phyloP scores from a whole-genome alignment of 2,113 vertebrate species.

The Proteles cristata region DNA sequence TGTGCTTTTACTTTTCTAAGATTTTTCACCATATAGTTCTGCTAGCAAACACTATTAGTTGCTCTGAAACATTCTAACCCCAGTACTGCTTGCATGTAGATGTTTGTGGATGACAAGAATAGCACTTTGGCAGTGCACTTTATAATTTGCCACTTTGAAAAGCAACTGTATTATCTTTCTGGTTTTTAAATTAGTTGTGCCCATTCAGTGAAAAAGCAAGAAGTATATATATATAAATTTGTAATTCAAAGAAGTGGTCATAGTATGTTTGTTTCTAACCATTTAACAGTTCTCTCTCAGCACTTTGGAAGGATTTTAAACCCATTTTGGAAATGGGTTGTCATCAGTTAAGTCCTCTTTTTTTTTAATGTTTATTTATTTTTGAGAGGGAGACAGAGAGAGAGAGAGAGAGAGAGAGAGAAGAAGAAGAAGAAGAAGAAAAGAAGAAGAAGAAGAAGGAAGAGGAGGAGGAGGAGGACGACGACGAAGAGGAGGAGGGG shows the following conservation, averaged over 20 bases:
- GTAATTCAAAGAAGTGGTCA: constrained; percentile 48
- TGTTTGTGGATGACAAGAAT: constrained; percentile 46
- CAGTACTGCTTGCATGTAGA: constrained; percentile 30
- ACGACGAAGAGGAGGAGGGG: too few species aligned
- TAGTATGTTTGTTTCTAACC: constrained; percentile 42
- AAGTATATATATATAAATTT: constrained; percentile 41
- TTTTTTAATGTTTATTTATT: neutral
- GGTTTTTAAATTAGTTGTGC: constrained; percentile 58
- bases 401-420: too few species aligned
- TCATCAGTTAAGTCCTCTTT: constrained; percentile 3
- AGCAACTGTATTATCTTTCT: constrained; percentile 35
- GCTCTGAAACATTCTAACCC: constrained; percentile 20
- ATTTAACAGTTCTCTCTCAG: constrained; percentile 24
- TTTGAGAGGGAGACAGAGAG: too few species aligned
- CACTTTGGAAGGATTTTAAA: constrained; percentile 49
- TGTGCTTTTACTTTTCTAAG: constrained; percentile 46
- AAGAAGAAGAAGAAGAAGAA: too few species aligned
- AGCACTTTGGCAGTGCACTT: constrained; percentile 36
- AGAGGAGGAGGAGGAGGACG: too few species aligned
- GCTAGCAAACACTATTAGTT: constrained; percentile 37
- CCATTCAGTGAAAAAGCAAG: constrained; percentile 35
- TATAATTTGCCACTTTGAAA: constrained; percentile 54
- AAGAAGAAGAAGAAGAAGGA: too few species aligned
- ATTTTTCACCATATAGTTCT: neutral
- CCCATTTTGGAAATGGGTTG: constrained; percentile 14